A percentile compares a stretch with the other conserved stretches of the same genome.
phyloP scores from a whole-genome alignment of 2,113 vertebrate genomes.

The Andinoacara biseriatus region DNA sequence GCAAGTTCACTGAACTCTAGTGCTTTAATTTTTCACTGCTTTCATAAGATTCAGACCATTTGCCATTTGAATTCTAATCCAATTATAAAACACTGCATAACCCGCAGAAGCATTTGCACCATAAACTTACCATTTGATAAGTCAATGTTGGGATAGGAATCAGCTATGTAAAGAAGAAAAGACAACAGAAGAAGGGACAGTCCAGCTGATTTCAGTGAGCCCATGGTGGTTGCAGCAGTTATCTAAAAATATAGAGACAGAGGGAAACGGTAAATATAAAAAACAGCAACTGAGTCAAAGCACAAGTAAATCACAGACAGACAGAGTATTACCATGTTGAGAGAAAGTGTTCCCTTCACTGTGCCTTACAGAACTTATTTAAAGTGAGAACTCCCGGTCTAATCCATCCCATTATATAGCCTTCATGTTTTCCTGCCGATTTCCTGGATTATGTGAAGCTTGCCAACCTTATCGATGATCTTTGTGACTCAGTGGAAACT shows the following conservation, averaged over 20 bases:
- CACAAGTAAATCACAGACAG: background rate
- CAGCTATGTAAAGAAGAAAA: conserved; percentile 84
- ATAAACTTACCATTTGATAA: conserved; percentile 81
- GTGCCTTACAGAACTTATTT: conserved; percentile 20
- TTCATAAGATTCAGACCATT: background rate
- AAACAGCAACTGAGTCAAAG: background rate
- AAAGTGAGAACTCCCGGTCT: conserved; percentile 14
- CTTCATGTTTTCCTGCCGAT: conserved; percentile 26
- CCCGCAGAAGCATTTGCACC: background rate
- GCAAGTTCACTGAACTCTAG: background rate
- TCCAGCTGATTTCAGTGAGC: conserved; percentile 83
- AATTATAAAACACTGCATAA: background rate
- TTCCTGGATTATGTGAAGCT: conserved; percentile 68
- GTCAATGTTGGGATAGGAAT: conserved; percentile 87
- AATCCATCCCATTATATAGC: conserved; percentile 64
- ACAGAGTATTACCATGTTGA: conserved; percentile 48
- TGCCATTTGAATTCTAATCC: background rate
- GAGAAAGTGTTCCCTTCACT: conserved; percentile 48
- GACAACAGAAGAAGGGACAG: conserved; percentile 82
- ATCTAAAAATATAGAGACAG: conserved; percentile 43
- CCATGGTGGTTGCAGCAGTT: conserved; percentile 77
- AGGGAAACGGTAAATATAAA: conserved; percentile 7
- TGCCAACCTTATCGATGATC: conserved; percentile 72
- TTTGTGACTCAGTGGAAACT: conserved; percentile 53
- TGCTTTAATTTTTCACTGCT: background rate